Conservation (phyloP, 2,113 vertebrate genomes). For the Propithecus coquereli region DNA sequence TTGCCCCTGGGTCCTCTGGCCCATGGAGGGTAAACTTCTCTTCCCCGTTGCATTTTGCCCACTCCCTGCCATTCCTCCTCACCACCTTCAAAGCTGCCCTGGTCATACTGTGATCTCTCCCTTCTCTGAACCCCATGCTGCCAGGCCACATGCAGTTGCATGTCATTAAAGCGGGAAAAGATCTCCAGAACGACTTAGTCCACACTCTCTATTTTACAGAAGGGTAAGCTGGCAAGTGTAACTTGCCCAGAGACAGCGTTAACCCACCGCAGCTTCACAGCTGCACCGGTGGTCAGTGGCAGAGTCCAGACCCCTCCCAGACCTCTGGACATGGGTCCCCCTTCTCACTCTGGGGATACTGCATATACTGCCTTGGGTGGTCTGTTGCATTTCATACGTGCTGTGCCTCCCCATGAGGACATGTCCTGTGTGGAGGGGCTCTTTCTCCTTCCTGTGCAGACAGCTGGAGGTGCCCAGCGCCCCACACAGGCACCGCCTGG, state of each 20-base stretch:
- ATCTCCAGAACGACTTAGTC: not conserved
- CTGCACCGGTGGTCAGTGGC: not conserved
- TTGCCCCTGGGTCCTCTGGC: fast-evolving
- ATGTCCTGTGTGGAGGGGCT: not conserved
- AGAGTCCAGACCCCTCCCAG: not conserved
- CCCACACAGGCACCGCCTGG: not conserved
- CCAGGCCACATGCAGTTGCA: not conserved
- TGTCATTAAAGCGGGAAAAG: not conserved
- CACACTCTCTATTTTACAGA: not conserved
- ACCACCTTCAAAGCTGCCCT: not conserved
- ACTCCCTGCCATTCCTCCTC: not conserved
- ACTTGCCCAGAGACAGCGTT: not conserved
- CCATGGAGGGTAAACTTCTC: fast-evolving
- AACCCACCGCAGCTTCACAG: too few relatives aligned
- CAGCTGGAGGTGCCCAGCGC: not conserved
- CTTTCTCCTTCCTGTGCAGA: not conserved
- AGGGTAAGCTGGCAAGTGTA: not conserved
- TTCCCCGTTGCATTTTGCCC: not conserved
- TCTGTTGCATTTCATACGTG: not conserved
- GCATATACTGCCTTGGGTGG: not conserved
- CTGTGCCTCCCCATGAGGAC: not conserved
- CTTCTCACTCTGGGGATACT: not conserved
- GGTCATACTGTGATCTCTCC: too few relatives aligned
- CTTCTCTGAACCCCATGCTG: not conserved
- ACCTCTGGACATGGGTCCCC: not conserved